Percentiles rank a stretch among this genome's conserved stretches.
Evolutionary conservation across 2,113 vertebrate genomes (phyloP).

Genomic region (Pyxicephalus adspersus): DNA sequence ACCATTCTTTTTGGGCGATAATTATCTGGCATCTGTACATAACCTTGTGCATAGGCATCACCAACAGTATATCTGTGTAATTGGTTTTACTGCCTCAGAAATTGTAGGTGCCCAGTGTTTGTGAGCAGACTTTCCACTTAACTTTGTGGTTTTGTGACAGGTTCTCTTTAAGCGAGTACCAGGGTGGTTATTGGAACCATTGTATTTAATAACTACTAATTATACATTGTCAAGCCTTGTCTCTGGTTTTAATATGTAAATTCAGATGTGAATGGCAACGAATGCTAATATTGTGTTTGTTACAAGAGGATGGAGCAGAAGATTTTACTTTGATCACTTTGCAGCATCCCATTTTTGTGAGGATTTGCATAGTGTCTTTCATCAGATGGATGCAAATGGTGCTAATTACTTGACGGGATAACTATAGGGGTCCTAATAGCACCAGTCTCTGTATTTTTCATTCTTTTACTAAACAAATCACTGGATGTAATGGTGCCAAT

Average conservation of each 20-base stretch:
- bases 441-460: slow-evolving; percentile 26
- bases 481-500: neutral
- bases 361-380: slow-evolving; percentile 7
- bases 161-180: too few relatives aligned
- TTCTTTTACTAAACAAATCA: neutral
- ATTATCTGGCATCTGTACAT: too few relatives aligned
- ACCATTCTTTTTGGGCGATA: too few relatives aligned
- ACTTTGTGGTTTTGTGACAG: too few relatives aligned
- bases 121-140: too few relatives aligned
- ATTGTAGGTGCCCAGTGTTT: too few relatives aligned
- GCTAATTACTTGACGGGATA: slow-evolving; percentile 28
- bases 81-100: too few relatives aligned
- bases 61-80: too few relatives aligned
- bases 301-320: neutral
- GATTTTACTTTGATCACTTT: slow-evolving; percentile 16
- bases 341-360: neutral
- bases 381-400: slow-evolving; percentile 18
- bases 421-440: slow-evolving; percentile 1
- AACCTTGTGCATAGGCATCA: too few relatives aligned
- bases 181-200: neutral
- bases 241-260: slow-evolving; percentile 16
- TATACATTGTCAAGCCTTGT: neutral
- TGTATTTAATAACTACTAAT: neutral
- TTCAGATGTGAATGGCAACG: neutral
- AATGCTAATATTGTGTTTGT: slow-evolving; percentile 3